Conservation (phyloP, 2,113 vertebrate genomes). For the Passer montanus region DNA sequence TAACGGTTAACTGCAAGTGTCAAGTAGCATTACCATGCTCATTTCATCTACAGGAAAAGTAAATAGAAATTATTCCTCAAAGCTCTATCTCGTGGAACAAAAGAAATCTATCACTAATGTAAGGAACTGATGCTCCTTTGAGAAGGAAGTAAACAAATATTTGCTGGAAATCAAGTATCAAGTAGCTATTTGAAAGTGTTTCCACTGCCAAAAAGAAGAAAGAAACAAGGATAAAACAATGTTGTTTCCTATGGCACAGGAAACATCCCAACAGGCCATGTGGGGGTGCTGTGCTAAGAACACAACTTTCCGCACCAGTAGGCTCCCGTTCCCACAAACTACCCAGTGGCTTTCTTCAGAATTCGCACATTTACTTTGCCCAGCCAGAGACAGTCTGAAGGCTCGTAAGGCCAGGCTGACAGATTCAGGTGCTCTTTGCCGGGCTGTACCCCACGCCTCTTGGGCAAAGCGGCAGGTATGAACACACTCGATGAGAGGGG, state of each 20-base stretch:
- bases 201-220: no score
- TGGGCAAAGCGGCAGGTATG: neutral
- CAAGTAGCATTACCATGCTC: neutral
- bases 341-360: neutral
- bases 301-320: neutral
- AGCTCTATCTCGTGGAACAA: neutral
- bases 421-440: no score
- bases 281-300: neutral
- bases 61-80: neutral
- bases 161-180: neutral
- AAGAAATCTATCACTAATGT: accelerated
- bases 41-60: neutral
- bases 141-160: neutral
- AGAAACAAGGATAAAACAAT: no score
- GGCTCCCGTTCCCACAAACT: neutral
- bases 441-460: accelerated
- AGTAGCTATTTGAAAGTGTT: neutral
- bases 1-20: neutral
- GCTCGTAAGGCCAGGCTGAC: neutral
- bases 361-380: no score
- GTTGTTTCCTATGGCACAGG: neutral
- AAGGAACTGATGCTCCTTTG: neutral
- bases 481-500: neutral
- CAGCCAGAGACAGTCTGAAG: neutral
- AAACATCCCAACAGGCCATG: neutral